Base-by-base conservation (phyloP, 2,113 vertebrate species). In the Xiphorhynchus elegans region DNA sequence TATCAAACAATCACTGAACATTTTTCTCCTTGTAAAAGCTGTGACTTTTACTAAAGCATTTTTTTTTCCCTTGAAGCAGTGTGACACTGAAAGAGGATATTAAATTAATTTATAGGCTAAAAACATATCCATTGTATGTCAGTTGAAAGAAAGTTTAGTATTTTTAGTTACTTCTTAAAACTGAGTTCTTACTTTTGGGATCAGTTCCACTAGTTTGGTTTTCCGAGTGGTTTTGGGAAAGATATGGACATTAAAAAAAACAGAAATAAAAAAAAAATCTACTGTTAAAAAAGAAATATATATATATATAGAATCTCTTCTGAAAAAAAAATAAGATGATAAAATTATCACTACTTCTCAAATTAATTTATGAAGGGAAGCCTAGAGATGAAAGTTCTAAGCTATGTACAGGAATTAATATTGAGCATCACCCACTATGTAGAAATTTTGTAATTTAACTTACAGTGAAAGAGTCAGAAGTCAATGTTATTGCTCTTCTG, bases 11-110 rank as follows among this genome's bases (percentile, higher is more conserved):
- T 42, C 4, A 46, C 4, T 39, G 26, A 67, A 72, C 0, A 4
- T 28, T 14, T 33, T 49, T 68, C 60, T 39, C 16, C 8, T 6
- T 47, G 3, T 33, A 64, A 64, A 69, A 44, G 29, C 33, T 24
- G 1, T 52, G 4, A 1, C 17, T 58, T 58, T 84, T 31, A 47
- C 2, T 52, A 60, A 52, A 24, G 18, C 0, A 33, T 1, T 6
- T 47, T 81, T 81, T 80, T 89, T 58, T 13, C 24, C 67, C 13
- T 39, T 77, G 53, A 40, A 94, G 28, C 6, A 21, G 1, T 46
- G 7, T 72, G 28, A 55, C 23, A n/a, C 6, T 49, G 15, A 21
- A 42, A 4, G 12, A 64, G 2, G 2, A 2, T 47, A 44, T 10
- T 33, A 31, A 70, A 68, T 59, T 56, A 81, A 33, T 80, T 60